Evolutionary conservation across 2,113 vertebrate genomes (phyloP).

Genomic region (Pogonocichla stellata): DNA sequence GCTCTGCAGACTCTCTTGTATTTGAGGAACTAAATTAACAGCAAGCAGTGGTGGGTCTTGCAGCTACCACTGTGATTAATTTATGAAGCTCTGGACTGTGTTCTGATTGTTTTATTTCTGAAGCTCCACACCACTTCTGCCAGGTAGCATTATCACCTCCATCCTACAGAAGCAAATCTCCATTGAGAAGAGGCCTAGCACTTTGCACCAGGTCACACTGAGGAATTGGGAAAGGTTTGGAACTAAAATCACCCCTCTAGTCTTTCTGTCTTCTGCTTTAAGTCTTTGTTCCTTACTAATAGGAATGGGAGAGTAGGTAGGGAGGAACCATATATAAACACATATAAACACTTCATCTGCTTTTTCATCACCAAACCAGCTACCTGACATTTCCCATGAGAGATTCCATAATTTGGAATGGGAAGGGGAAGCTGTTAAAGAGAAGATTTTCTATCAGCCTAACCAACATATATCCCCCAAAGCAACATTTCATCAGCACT

Average conservation of each 20-base stretch:
- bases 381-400: background rate
- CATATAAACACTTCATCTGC: background rate
- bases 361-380: background rate
- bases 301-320: background rate
- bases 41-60: background rate
- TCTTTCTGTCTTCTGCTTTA: background rate
- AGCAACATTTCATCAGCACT: background rate
- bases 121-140: background rate
- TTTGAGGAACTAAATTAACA: background rate
- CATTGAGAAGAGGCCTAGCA: background rate
- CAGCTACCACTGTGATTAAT: background rate
- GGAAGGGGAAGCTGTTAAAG: background rate
- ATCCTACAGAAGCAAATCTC: background rate
- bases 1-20: background rate
- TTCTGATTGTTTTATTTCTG: background rate
- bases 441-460: background rate
- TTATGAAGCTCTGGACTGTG: background rate
- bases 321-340: accelerated
- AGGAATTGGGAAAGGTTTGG: background rate
- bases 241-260: background rate
- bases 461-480: background rate
- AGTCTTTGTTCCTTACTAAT: background rate
- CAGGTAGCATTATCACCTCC: background rate
- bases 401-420: background rate
- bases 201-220: background rate